Percentiles rank a stretch among this genome's conserved stretches.
Evolutionary conservation across 53 echinoderm and acorn worm genomes (phyloP).

Genomic region (Zoroaster sp.): DNA sequence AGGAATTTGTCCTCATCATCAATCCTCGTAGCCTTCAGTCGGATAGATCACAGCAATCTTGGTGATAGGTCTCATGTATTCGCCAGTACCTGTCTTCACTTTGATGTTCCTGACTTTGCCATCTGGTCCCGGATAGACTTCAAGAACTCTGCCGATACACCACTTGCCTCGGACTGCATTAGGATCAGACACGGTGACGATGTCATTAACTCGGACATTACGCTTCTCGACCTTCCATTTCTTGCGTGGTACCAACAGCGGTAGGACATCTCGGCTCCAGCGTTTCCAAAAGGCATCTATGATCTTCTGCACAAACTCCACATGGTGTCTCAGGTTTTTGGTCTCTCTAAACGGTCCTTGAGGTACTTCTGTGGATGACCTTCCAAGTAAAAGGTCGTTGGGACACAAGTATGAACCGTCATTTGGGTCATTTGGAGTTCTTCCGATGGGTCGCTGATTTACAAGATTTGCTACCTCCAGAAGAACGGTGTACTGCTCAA

Average conservation of each 20-base stretch:
- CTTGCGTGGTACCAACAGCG: not conserved
- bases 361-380: not conserved
- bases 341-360: not conserved
- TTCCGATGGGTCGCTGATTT: not conserved
- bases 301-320: not conserved
- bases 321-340: not conserved
- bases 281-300: not conserved
- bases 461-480: not conserved
- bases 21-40: not conserved
- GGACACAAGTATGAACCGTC: not conserved
- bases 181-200: not conserved
- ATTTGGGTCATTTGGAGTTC: not conserved
- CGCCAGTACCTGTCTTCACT: conserved; percentile 19
- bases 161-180: not conserved
- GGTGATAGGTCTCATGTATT: not conserved
- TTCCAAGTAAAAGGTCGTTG: not conserved
- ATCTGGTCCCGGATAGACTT: conserved; percentile 58
- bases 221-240: not conserved
- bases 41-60: not conserved
- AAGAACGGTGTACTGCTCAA: not conserved
- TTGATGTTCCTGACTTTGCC: conserved; percentile 55
- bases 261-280: not conserved
- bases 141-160: conserved; percentile 35
- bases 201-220: not conserved
- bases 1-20: not conserved